Conservation (phyloP, 1,140 invertebrate genomes). For the Lanistes nyassanus region DNA sequence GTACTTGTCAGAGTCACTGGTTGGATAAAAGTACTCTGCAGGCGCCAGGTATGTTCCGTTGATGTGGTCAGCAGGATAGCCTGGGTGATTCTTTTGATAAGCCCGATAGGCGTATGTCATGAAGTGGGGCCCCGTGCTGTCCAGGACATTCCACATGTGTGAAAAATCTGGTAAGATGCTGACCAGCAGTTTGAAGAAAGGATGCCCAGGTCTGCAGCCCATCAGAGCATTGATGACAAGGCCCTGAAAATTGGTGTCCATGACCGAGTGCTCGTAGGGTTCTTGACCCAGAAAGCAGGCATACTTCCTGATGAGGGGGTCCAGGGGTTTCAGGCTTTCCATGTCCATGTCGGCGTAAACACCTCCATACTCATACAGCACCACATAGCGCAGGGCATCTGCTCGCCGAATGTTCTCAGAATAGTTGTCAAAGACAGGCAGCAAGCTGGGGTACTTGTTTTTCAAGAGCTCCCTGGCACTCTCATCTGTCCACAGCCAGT, state of each 20-base stretch:
- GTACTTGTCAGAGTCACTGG: slow-evolving; percentile 55
- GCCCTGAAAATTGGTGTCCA: slow-evolving; percentile 57
- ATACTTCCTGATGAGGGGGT: slow-evolving; percentile 51
- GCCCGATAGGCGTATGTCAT: slow-evolving; percentile 49
- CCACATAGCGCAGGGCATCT: slow-evolving; percentile 59
- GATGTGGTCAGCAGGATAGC: slow-evolving; percentile 21
- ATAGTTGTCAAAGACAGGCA: slow-evolving; percentile 57
- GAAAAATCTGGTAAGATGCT: slow-evolving; percentile 51
- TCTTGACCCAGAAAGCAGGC: slow-evolving; percentile 61
- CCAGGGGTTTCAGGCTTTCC: slow-evolving; percentile 54
- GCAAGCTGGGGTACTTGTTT: slow-evolving; percentile 51
- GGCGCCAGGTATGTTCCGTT: slow-evolving; percentile 51
- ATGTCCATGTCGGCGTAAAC: slow-evolving; percentile 63
- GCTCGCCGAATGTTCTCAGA: slow-evolving; percentile 53
- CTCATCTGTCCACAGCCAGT: slow-evolving; percentile 63
- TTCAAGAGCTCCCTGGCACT: slow-evolving; percentile 52
- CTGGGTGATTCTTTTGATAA: slow-evolving; percentile 32
- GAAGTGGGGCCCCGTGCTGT: slow-evolving; percentile 62
- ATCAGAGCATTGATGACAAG: slow-evolving; percentile 63
- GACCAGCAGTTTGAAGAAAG: slow-evolving; percentile 57
- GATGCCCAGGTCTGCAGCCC: slow-evolving; percentile 57
- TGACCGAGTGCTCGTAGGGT: slow-evolving; percentile 60
- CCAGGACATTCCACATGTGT: slow-evolving; percentile 59
- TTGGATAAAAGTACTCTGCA: slow-evolving; percentile 60
- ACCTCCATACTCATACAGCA: slow-evolving; percentile 61